Evolutionary conservation across 1,140 invertebrate species (phyloP).

Genomic region (Tetranychus cinnabarinus): DNA sequence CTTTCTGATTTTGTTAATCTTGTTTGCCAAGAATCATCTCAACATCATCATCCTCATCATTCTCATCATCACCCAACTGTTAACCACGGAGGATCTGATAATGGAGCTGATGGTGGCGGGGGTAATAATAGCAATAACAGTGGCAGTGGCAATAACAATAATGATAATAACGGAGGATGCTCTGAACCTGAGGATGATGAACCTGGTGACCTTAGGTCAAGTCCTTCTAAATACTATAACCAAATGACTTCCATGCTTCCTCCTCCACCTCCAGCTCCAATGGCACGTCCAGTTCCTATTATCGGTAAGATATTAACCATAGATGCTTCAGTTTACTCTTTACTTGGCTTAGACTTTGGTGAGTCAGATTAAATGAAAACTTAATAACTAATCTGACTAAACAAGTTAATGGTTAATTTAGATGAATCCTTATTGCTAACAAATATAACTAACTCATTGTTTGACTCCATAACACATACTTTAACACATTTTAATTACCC

Average conservation of each 20-base stretch:
- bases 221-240: slow-evolving; percentile 9
- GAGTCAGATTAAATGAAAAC: too few relatives aligned
- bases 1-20: slow-evolving; percentile 87
- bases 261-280: slow-evolving; percentile 70
- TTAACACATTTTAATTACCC: too few relatives aligned
- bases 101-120: slow-evolving; percentile 16
- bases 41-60: slow-evolving; percentile 7
- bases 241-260: slow-evolving; percentile 33
- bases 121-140: slow-evolving; percentile 59
- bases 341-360: too few relatives aligned
- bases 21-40: slow-evolving; percentile 35
- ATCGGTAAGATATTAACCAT: slow-evolving; percentile 30
- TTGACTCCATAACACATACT: neutral
- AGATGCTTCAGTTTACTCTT: too few relatives aligned
- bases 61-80: neutral
- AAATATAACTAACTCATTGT: too few relatives aligned
- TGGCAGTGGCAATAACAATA: slow-evolving; percentile 29
- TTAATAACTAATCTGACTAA: too few relatives aligned
- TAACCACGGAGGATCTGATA: neutral
- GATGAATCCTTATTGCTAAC: too few relatives aligned
- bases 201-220: neutral
- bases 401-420: too few relatives aligned
- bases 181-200: neutral
- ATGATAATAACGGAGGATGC: neutral
- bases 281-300: slow-evolving; percentile 83